Percentiles rank a stretch among this genome's conserved stretches.
phyloP scores from a whole-genome alignment of 2,888 invertebrate genomes.

The Papilio protenor region DNA sequence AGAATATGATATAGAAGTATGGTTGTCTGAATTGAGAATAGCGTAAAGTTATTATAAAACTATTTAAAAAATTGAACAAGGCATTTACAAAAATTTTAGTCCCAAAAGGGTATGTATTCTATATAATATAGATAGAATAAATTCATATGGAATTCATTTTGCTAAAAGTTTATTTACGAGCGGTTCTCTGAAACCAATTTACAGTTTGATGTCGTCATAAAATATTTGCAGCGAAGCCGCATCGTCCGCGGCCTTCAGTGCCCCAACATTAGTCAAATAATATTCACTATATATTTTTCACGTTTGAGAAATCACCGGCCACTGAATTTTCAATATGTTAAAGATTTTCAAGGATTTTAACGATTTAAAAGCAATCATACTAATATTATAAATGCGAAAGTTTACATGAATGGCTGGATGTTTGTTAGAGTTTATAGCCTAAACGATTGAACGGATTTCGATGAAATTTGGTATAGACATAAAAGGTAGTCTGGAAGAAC shows the following conservation, averaged over 20 bases:
- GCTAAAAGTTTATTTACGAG: slow-evolving; percentile 21
- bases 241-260: neutral
- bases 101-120: neutral
- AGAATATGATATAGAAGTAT: neutral
- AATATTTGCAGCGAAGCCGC: slow-evolving; percentile 29
- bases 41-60: neutral
- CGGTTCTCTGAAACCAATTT: slow-evolving; percentile 33
- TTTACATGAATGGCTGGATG: no score
- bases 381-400: no score
- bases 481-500: no score
- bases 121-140: neutral
- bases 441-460: no score
- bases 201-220: slow-evolving; percentile 37
- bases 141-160: slow-evolving; percentile 17
- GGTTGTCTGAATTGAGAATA: neutral
- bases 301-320: neutral
- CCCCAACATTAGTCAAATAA: slow-evolving; percentile 26
- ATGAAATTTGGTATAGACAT: no score
- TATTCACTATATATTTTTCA: slow-evolving; percentile 7
- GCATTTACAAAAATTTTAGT: neutral
- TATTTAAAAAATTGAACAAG: neutral
- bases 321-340: neutral
- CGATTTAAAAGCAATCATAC: neutral
- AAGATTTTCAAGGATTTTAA: neutral
- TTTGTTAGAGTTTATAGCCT: no score